These are phyloP conservation scores for Trissolcus japonicus DNA, from an alignment of 2,888 invertebrate species.

Conservation along the genomic window DNA sequence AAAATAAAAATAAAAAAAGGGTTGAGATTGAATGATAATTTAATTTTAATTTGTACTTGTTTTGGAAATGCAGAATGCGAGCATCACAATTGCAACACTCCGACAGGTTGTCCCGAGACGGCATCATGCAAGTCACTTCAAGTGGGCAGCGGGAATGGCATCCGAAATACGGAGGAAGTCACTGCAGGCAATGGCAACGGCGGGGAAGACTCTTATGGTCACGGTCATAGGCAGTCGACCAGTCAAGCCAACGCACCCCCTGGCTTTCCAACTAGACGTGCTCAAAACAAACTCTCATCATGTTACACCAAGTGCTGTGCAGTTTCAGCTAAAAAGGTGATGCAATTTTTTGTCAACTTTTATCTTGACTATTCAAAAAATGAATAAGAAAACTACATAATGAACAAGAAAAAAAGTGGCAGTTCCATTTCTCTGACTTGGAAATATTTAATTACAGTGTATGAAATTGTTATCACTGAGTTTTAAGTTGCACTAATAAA, in stretches of 20 bases:
- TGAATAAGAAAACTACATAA: background rate
- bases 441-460: too few relatives aligned
- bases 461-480: too few relatives aligned
- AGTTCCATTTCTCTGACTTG: too few relatives aligned
- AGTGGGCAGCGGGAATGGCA: constrained; percentile 48
- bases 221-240: constrained; percentile 66
- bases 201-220: constrained; percentile 60
- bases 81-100: constrained; percentile 66
- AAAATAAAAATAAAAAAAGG: background rate
- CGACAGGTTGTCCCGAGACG: constrained; percentile 66
- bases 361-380: background rate
- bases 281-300: constrained; percentile 68
- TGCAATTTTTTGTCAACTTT: background rate
- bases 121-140: constrained; percentile 65
- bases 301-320: constrained; percentile 89
- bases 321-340: constrained; percentile 88
- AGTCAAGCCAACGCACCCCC: constrained; percentile 63
- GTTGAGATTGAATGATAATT: background rate
- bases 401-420: too few relatives aligned
- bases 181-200: constrained; percentile 51
- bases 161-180: constrained; percentile 54
- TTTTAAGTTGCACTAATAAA: background rate
- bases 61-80: constrained; percentile 63
- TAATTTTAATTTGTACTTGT: background rate
- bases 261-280: constrained; percentile 61